Conservation (phyloP, 2,113 vertebrate genomes). For the Eublepharis macularius region DNA sequence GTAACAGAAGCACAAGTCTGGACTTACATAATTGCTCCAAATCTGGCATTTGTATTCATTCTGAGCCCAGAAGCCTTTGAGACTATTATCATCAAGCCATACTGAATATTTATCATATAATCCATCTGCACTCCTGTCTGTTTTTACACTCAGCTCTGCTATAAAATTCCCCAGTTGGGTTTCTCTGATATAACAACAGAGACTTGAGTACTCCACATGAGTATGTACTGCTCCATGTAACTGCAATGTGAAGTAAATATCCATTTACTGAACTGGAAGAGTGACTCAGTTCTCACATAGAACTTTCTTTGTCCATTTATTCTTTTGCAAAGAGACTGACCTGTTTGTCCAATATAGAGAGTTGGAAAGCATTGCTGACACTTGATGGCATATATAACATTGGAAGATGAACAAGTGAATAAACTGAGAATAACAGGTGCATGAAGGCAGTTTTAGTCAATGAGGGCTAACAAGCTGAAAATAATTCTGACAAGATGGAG, state of each 20-base stretch:
- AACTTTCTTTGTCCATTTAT: neutral
- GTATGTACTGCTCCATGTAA: neutral
- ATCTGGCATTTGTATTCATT: constrained; percentile 12
- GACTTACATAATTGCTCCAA: constrained; percentile 39
- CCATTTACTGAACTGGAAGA: neutral
- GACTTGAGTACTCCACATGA: neutral
- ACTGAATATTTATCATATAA: constrained; percentile 17
- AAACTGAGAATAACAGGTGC: too few relatives aligned
- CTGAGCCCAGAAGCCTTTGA: constrained; percentile 17
- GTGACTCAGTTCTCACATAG: neutral
- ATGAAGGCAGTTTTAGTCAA: too few relatives aligned
- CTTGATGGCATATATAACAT: too few relatives aligned
- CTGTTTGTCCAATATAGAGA: too few relatives aligned
- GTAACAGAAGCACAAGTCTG: neutral
- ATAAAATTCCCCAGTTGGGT: neutral
- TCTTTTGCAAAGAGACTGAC: neutral
- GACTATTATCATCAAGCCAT: constrained; percentile 11
- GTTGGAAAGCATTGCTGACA: too few relatives aligned
- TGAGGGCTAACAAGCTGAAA: too few relatives aligned
- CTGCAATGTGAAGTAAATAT: neutral
- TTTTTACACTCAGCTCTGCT: neutral
- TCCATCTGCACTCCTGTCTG: constrained; percentile 17
- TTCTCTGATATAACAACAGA: neutral
- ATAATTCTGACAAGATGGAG: too few relatives aligned
- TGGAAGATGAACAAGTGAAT: too few relatives aligned